Base-by-base conservation (phyloP, 2,113 vertebrate genomes). In the Ammodytes dubius region DNA sequence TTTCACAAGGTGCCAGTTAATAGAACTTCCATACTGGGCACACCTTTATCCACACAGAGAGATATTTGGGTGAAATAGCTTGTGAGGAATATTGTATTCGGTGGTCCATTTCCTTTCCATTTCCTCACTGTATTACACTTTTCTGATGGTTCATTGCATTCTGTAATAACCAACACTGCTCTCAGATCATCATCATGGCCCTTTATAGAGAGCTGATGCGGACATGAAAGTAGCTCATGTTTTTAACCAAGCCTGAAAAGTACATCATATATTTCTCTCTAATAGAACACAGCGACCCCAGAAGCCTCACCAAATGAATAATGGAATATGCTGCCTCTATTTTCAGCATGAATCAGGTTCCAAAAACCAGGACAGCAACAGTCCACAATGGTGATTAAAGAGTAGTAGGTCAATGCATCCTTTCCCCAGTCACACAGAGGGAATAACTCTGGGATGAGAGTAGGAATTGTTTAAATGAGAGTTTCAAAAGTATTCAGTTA, bases 81-180 rank as follows among this genome's bases (percentile, higher is more conserved):
- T 27, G 3, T 6, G 39, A 71, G 40, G 27, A 79, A 69, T 66
- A 73, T 76, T 78, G 39, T 49, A 77, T 27, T 77, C 50, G 2
- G 68, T 82, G 57, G 70, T 64, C 52, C 39, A 56, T 82, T 77
- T 79, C 72, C 52, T 45, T 86, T 73, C 53, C 77, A 70, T 86
- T 82, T 66, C 68, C 70, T 81, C 74, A 49, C 54, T 27, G 75
- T 72, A 89, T 88, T 86, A 82, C 52, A 81, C 50, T 37, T 75
- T 86, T 59, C 53, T 77, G 58, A 78, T 77, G 87, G 80, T 59
- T 72, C 79, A 82, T 82, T 86, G 81, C 74, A 67, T 70, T 66
- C 61, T 60, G 72, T 84, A 86, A 91, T 80, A 88, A 84, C 59
- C 77, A 67, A 64, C 65, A 80, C 45, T 53, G 68, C 59, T 77